Conservation (phyloP, 2,113 vertebrate genomes). For the Microtus richardsoni region DNA sequence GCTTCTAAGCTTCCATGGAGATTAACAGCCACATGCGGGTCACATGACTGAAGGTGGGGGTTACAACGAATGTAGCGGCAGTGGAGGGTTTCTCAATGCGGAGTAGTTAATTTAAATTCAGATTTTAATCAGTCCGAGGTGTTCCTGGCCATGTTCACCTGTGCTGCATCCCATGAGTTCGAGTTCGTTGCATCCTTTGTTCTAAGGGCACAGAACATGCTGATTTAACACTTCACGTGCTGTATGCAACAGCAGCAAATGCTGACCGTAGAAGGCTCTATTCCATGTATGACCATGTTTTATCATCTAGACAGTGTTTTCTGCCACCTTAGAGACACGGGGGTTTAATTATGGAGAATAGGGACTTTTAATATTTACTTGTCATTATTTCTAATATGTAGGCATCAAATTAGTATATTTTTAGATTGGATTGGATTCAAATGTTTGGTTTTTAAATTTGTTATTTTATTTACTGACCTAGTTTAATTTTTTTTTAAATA, state of each 20-base stretch:
- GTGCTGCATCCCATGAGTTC: neutral
- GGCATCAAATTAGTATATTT: neutral
- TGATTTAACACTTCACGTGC: neutral
- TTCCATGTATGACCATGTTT: neutral
- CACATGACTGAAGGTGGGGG: neutral
- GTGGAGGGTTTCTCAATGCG: neutral
- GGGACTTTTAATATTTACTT: neutral
- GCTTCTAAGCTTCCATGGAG: neutral
- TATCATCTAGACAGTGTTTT: neutral
- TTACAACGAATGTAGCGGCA: neutral
- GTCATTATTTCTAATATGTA: neutral
- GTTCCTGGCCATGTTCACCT: neutral
- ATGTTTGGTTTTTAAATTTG: neutral
- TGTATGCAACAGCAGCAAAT: no score
- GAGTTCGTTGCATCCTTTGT: no score
- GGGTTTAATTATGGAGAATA: neutral
- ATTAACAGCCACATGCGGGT: neutral
- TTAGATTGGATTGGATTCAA: neutral
- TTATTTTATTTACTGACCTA: neutral
- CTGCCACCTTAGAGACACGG: neutral
- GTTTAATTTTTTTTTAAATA: neutral
- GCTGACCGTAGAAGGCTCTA: neutral
- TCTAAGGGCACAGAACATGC: neutral
- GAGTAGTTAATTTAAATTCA: neutral
- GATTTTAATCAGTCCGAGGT: neutral